Percentiles rank a stretch among this genome's conserved stretches.
phyloP scores from a whole-genome alignment of 2,888 invertebrate species.

The Agriotes lineatus region DNA sequence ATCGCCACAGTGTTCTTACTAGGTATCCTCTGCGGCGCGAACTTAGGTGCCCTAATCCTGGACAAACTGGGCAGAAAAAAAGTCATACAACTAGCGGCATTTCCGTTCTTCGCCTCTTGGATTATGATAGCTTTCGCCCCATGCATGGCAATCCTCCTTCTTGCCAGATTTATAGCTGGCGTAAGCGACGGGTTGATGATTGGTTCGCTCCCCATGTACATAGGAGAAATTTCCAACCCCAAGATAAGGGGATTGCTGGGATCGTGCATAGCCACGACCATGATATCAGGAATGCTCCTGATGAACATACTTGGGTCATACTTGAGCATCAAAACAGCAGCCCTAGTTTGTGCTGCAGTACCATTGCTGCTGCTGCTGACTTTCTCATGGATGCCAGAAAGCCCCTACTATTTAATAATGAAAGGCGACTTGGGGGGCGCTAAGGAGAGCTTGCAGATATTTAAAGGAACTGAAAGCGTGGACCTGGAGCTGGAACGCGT shows the following conservation, averaged over 20 bases:
- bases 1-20: no score
- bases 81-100: slow-evolving; percentile 71
- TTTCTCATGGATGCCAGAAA: slow-evolving; percentile 76
- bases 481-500: slow-evolving; percentile 66
- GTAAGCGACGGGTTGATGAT: slow-evolving; percentile 59
- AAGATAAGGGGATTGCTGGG: slow-evolving; percentile 73
- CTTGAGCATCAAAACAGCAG: slow-evolving; percentile 68
- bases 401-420: slow-evolving; percentile 67
- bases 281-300: slow-evolving; percentile 71
- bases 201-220: slow-evolving; percentile 70
- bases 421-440: slow-evolving; percentile 64
- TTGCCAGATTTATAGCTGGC: slow-evolving; percentile 69
- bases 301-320: slow-evolving; percentile 74
- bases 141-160: no score
- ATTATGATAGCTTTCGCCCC: slow-evolving; percentile 71
- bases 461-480: slow-evolving; percentile 67
- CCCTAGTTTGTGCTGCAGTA: slow-evolving; percentile 70
- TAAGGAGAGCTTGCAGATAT: slow-evolving; percentile 67
- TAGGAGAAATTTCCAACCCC: slow-evolving; percentile 72
- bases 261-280: slow-evolving; percentile 71
- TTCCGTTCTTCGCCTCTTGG: slow-evolving; percentile 76
- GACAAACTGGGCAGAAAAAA: slow-evolving; percentile 76
- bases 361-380: slow-evolving; percentile 70
- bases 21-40: slow-evolving; percentile 68
- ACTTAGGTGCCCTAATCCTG: slow-evolving; percentile 73